These are phyloP conservation scores for Cavia porcellus DNA, from an alignment of 2,113 vertebrate species.

Conservation along the genomic window DNA sequence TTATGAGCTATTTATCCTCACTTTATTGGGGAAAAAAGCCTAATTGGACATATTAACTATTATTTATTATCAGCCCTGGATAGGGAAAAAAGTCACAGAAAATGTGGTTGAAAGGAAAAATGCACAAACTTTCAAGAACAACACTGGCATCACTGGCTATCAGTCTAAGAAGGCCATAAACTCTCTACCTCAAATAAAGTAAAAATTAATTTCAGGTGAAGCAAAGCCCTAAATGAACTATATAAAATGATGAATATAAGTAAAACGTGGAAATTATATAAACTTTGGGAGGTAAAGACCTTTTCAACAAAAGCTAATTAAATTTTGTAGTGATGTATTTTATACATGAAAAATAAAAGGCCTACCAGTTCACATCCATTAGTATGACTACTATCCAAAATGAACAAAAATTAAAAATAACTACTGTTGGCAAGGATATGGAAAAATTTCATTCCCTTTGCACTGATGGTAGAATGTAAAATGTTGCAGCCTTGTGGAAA, in stretches of 20 bases:
- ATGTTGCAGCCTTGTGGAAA: neutral
- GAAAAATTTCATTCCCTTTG: neutral
- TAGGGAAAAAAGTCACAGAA: neutral
- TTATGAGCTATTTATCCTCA: neutral
- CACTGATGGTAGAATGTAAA: neutral
- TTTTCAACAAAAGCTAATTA: neutral
- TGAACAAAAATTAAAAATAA: neutral
- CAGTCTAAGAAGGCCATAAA: neutral
- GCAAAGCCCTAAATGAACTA: neutral
- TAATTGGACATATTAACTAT: neutral
- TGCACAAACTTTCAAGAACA: neutral
- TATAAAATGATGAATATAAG: neutral
- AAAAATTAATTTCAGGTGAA: slow-evolving; percentile 15
- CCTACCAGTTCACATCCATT: neutral
- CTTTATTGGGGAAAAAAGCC: neutral
- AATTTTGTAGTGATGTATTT: neutral
- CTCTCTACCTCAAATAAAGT: neutral
- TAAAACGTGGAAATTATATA: slow-evolving; percentile 8
- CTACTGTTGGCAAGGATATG: neutral
- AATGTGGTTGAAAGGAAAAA: neutral
- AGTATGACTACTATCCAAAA: neutral
- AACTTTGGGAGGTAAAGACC: neutral
- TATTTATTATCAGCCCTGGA: neutral
- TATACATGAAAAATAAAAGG: neutral
- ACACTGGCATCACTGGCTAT: neutral